Base-by-base conservation (phyloP, 2,888 invertebrate genomes). In the Achlya flavicornis region DNA sequence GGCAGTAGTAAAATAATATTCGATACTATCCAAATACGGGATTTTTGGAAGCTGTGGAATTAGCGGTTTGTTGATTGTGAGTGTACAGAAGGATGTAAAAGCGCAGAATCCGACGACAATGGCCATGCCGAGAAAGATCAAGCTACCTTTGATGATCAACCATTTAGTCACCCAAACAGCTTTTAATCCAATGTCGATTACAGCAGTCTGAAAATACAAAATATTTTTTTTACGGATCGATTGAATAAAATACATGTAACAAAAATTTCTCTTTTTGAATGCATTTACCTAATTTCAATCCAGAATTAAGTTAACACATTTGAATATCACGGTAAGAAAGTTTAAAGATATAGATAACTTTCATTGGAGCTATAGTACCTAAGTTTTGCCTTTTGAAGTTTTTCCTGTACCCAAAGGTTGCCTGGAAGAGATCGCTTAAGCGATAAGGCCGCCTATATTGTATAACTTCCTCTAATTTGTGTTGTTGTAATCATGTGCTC, bases 41-140 rank as follows among this genome's bases (percentile, higher is more conserved):
- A 92, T 81, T 0, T 89, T 78, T 43, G 92, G 78, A 58, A 94
- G 84, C 35, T 93, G 78, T 65, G 66, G 89, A 73, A 65, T 62
- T 60, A 82, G 72, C 2, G 80, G 79, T 61, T 91, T 92, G 33
- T 88, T 84, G 68, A 95, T 93, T 12, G 86, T 86, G 57, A 95
- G 87, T 12, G 89, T 91, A 77, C 95, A 95, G 70, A 94, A 78
- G 0, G 95, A 91, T 0, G 95, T 95, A 58, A 94, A 83, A 0
- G 92, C 91, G 78, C 95, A 95, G n/a, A 95, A 79, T 3, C 92
- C 88, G 0, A 93, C 86, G 3, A 93, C 93, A 32, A 94, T 83
- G n/a, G 90, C 78, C 16, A 90, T 90, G 10, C 80, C 78, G 1
- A 79, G 66, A 4, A 76, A 33, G 7, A 79, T 64, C 60, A 77